Base-by-base conservation (phyloP, 2,888 invertebrate genomes). In the Sminthurinus aureus region DNA sequence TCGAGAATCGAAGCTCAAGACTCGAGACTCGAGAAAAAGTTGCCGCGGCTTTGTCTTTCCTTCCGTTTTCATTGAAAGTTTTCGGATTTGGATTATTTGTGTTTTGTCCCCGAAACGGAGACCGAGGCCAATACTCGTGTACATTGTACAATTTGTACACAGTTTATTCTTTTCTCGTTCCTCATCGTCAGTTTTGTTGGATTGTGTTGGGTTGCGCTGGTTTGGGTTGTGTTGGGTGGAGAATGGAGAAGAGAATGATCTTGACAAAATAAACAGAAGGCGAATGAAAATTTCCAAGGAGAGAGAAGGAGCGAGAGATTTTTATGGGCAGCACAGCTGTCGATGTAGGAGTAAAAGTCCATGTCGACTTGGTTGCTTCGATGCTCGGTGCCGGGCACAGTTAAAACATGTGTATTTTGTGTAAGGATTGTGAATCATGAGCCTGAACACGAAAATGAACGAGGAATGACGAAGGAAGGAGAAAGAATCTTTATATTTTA, bases 201-300 rank as follows among this genome's bases (percentile, higher is more conserved):
- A 6, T 38, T 38, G 1, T 38, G 38, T 38, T 38, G 38, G 38
- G 38, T 38, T 58, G 9, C 58, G 11, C 66, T 66, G 66, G 15
- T 8, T 4, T 52, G 58, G 1, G 38, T 38, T 38, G 1, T 38
- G 38, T 38, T 38, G 38, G 38, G 38, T 38, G 38, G 6, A 38
- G 38, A 38, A 38, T 1, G 38, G 38, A 38, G 38, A 38, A 38
- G 38, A 38, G 38, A 38, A 38, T 38, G 38, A 38, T 79, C 83
- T 73, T 79, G 71, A 51, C 50, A 81, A 85, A 85, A 85, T 85
- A 85, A 85, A 85, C 85, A 85, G 78, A 79, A 22, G 69, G 26
- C 15, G 52, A 26, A 75, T 76, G 64, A 75, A 38, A 79, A 71
- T 38, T 67, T 71, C 24, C 13, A 13, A 24, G 71, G 24, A 15